These are phyloP conservation scores for Microchrysa polita DNA, from an alignment of 2,888 invertebrate species.

Conservation along the genomic window DNA sequence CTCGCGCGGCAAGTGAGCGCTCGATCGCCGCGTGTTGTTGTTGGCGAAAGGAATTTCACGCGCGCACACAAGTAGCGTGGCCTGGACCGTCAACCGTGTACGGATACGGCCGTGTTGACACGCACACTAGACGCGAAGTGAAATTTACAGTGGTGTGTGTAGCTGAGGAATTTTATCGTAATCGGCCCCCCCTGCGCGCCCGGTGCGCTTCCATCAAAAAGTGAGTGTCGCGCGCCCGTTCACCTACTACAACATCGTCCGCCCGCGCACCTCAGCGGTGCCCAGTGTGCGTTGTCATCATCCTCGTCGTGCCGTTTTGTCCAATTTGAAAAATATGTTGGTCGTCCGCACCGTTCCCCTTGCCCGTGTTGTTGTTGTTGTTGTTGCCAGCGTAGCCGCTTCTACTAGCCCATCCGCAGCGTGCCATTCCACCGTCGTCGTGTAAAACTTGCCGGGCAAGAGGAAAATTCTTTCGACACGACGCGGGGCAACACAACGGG, in stretches of 20 bases:
- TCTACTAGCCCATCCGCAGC: too few relatives aligned
- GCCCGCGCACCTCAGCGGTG: background rate
- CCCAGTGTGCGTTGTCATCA: background rate
- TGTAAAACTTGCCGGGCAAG: too few relatives aligned
- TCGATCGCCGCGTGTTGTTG: conserved; percentile 28
- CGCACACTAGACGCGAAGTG: background rate
- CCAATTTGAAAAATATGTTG: conserved; percentile 31
- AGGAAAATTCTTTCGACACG: too few relatives aligned
- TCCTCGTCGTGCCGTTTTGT: conserved; percentile 13
- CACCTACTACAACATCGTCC: background rate
- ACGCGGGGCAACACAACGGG: too few relatives aligned
- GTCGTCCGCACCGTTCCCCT: conserved; percentile 3
- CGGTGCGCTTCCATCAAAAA: too few relatives aligned
- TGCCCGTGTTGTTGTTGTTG: too few relatives aligned
- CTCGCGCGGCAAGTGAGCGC: conserved; percentile 3
- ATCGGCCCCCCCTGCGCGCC: conserved; percentile 3
- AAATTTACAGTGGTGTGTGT: conserved; percentile 21
- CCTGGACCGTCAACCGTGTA: conserved; percentile 10
- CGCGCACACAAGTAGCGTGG: conserved; percentile 20
- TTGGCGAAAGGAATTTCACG: conserved; percentile 40
- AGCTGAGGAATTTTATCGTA: conserved; percentile 42
- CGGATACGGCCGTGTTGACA: conserved; percentile 20
- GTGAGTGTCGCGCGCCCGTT: background rate
- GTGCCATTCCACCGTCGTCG: too few relatives aligned
- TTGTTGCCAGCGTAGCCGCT: too few relatives aligned